A percentile compares a stretch with the other conserved stretches of the same genome.
Conservation (phyloP, 2,113 vertebrate species). For the Pholis gunnellus region DNA sequence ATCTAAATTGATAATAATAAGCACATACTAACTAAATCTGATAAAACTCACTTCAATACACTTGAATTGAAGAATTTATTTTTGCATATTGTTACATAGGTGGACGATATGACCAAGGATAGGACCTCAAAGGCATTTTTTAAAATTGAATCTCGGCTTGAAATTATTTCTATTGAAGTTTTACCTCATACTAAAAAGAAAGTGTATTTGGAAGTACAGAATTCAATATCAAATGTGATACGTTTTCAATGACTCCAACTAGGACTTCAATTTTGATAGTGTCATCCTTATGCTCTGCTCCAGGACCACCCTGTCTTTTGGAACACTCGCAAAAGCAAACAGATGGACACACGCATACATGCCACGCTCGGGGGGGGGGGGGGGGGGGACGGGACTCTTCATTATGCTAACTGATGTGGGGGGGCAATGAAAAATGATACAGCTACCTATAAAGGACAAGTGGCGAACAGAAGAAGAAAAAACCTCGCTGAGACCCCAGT, state of each 20-base stretch:
- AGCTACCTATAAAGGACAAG: conserved; percentile 16
- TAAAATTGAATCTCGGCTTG: not conserved
- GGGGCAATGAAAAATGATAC: conserved; percentile 29
- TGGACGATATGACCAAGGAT: not conserved
- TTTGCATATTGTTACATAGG: not conserved
- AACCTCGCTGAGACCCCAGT: conserved; percentile 1
- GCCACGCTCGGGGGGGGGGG: not conserved
- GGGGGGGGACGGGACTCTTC: not conserved
- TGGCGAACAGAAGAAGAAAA: not conserved
- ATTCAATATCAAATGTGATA: not conserved
- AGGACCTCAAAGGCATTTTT: no score
- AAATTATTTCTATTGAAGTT: not conserved
- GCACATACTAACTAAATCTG: not conserved
- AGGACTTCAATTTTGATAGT: not conserved
- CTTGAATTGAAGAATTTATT: no score
- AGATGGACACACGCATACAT: not conserved
- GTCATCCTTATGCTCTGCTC: not conserved
- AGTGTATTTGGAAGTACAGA: not conserved
- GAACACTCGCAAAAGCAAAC: conserved; percentile 23
- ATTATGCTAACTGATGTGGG: conserved; percentile 18
- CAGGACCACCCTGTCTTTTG: conserved; percentile 1
- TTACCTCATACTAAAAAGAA: not conserved
- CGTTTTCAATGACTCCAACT: not conserved
- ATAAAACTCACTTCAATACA: not conserved
- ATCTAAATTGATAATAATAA: not conserved